These are phyloP conservation scores for Brachyopa scutellaris DNA, from an alignment of 2,888 invertebrate species.

Conservation along the genomic window DNA sequence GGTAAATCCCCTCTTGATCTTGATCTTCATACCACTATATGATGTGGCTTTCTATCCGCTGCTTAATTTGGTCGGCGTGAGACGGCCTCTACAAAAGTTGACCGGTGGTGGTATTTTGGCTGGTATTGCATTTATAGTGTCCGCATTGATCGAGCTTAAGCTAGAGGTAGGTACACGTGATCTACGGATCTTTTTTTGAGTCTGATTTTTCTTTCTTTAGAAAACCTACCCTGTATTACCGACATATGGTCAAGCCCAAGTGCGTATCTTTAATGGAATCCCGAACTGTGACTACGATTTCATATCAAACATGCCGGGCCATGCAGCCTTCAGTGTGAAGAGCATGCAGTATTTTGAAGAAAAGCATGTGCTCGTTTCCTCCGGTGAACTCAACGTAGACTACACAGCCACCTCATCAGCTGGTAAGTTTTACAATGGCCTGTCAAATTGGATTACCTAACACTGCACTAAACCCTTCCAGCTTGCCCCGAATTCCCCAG, in stretches of 20 bases:
- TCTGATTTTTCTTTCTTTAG: slow-evolving; percentile 81
- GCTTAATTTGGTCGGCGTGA: slow-evolving; percentile 86
- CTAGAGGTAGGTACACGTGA: slow-evolving; percentile 84
- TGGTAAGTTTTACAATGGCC: slow-evolving; percentile 71
- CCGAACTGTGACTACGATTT: slow-evolving; percentile 81
- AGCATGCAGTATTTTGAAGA: slow-evolving; percentile 73
- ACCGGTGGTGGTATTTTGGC: slow-evolving; percentile 93
- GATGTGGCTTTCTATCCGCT: slow-evolving; percentile 91
- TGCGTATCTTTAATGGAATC: slow-evolving; percentile 88
- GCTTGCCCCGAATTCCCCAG: slow-evolving; percentile 60
- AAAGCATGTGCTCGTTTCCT: slow-evolving; percentile 74
- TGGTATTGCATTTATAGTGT: slow-evolving; percentile 92
- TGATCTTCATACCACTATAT: slow-evolving; percentile 92
- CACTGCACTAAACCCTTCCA: not conserved
- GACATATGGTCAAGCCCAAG: slow-evolving; percentile 84
- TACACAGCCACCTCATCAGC: slow-evolving; percentile 56
- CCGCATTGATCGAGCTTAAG: slow-evolving; percentile 91
- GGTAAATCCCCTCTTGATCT: slow-evolving; percentile 92
- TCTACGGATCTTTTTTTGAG: not conserved
- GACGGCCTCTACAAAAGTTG: slow-evolving; percentile 92
- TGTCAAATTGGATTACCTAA: not conserved
- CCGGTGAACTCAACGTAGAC: slow-evolving; percentile 9
- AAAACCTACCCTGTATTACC: slow-evolving; percentile 87
- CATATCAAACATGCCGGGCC: slow-evolving; percentile 72
- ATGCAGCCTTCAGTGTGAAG: slow-evolving; percentile 72